phyloP scores from a whole-genome alignment of 2,888 invertebrate species.

The Monoplex corrugatus region DNA sequence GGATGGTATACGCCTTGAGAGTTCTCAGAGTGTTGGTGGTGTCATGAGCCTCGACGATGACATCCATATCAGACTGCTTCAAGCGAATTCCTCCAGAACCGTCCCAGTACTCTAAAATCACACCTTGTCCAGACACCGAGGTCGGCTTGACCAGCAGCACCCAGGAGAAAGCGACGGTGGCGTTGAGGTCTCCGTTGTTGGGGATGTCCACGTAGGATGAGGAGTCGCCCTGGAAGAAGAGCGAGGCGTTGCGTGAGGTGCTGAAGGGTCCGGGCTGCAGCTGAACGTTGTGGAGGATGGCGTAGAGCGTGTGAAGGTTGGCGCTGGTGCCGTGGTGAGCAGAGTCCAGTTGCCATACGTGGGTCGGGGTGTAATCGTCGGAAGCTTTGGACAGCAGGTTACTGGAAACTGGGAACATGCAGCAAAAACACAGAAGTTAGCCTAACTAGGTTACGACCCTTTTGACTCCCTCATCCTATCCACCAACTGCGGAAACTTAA shows the following conservation, averaged over 20 bases:
- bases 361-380: slow-evolving; percentile 26
- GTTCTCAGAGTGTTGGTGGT: neutral
- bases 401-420: neutral
- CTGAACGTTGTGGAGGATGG: neutral
- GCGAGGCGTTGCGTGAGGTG: neutral
- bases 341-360: slow-evolving; percentile 21
- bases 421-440: too few relatives aligned
- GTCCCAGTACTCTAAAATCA: slow-evolving; percentile 33
- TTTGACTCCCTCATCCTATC: too few relatives aligned
- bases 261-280: slow-evolving; percentile 4
- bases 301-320: slow-evolving; percentile 30
- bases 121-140: neutral
- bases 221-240: neutral
- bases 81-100: neutral
- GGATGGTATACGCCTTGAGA: neutral
- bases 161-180: neutral
- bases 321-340: slow-evolving; percentile 13
- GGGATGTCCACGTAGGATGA: neutral
- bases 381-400: neutral
- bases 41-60: neutral
- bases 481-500: too few relatives aligned
- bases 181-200: neutral
- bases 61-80: neutral
- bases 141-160: neutral
- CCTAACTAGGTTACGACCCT: too few relatives aligned